Evolutionary conservation across 2,113 vertebrate genomes (phyloP), one percentile per base, ranked within the genome.

Genomic region (Aegithalos caudatus): DNA sequence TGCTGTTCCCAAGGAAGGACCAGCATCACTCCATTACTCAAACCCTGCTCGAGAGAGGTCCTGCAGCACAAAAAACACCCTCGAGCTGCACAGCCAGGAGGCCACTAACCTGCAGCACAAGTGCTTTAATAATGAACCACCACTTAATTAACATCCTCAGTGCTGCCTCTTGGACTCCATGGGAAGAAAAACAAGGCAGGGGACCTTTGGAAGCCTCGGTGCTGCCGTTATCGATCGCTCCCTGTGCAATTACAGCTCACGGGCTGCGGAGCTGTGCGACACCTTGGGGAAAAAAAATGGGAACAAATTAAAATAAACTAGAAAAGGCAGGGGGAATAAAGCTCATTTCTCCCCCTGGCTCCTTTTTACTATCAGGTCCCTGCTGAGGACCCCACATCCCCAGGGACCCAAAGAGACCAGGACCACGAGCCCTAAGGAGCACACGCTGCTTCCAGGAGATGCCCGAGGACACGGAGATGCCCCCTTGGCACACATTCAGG

Each of bases 81-180:
- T 40, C 4, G 0, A 60, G 74, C 28, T 72, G 40, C 24, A 20
- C 2, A 1, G 71, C 20, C 83, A 88, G 53, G n/a, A 91, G 73
- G 87, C 77, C 67, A 16, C 83, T 69, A 82, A 93, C 84, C 81
- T 25, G 12, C 90, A 61, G 61, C 21, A 33, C 70, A 62, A 82
- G 77, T 48, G 67, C 61, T 97, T 90, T 79, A 72, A 88, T 94
- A 95, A 97, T 90, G 77, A 97, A 81, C 92, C 67, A 45, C 20
- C 67, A 35, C 71, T 95, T 95, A 94, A 96, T 97, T 95, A 97
- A 88, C 92, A 69, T 17, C 24, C 12, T 35, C 76, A 70, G 53
- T 42, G 74, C 74, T 85, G 89, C 78, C 81, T 81, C 58, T 69
- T 54, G 3, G 8, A 17, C 58, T 54, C 57, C n/a, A 3, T 1